Conservation (phyloP, 2,113 vertebrate species). For the Burhinus oedicnemus region DNA sequence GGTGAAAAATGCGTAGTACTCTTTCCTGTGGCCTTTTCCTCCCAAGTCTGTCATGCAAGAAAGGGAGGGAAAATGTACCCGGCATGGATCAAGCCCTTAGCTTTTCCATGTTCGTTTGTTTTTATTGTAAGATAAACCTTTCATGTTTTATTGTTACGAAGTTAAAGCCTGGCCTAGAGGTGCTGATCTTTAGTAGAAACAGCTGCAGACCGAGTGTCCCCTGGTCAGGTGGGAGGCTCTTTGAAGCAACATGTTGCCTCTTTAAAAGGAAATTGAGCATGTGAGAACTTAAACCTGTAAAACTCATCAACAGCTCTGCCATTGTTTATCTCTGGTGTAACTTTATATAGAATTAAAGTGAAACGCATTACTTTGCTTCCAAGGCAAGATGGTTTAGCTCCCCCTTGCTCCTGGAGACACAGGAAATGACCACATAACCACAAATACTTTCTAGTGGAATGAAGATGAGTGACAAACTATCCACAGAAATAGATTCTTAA, state of each 20-base stretch:
- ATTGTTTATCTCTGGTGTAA: slow-evolving; percentile 66
- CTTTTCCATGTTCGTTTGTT: slow-evolving; percentile 70
- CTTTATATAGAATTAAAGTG: slow-evolving; percentile 53
- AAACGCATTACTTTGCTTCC: background rate
- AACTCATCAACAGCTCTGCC: slow-evolving; percentile 59
- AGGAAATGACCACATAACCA: slow-evolving; percentile 42
- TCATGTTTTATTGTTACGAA: slow-evolving; percentile 78
- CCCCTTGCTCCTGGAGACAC: slow-evolving; percentile 12
- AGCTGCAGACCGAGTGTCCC: slow-evolving; percentile 70
- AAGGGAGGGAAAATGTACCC: slow-evolving; percentile 58
- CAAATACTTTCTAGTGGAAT: slow-evolving; percentile 33
- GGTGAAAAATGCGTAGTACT: slow-evolving; percentile 75
- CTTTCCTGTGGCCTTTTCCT: slow-evolving; percentile 63
- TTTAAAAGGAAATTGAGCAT: slow-evolving; percentile 73
- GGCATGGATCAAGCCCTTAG: slow-evolving; percentile 49
- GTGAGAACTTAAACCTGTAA: slow-evolving; percentile 71
- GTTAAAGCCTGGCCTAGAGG: slow-evolving; percentile 75
- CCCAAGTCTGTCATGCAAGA: slow-evolving; percentile 60
- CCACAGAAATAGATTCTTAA: background rate
- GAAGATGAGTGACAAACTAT: slow-evolving; percentile 20
- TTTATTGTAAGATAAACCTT: slow-evolving; percentile 80
- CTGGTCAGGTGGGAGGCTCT: slow-evolving; percentile 74
- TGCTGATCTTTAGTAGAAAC: slow-evolving; percentile 78
- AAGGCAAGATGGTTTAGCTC: background rate
- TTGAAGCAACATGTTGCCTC: slow-evolving; percentile 71